Percentiles rank a stretch among this genome's conserved stretches.
Conservation (phyloP, 2,888 invertebrate genomes). For the Seira musarum region DNA sequence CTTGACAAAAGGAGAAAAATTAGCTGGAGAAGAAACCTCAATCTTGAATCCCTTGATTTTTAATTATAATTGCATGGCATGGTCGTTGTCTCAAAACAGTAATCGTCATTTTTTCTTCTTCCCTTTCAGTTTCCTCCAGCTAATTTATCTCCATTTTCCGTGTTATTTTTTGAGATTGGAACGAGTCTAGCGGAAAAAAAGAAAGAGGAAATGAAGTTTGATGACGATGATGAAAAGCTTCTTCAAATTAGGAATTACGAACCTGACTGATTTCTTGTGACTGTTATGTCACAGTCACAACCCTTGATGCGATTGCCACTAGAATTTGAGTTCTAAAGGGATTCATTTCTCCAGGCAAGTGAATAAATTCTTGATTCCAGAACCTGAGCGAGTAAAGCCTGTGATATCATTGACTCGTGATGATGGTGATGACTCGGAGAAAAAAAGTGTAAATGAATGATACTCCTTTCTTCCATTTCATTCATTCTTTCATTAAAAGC, state of each 20-base stretch:
- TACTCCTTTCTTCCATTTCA: conserved; percentile 15
- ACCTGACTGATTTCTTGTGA: conserved; percentile 58
- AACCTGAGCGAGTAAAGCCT: conserved; percentile 25
- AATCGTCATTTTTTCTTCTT: conserved; percentile 13
- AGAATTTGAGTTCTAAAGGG: conserved; percentile 1
- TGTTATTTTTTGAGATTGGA: conserved; percentile 40
- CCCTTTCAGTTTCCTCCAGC: not conserved
- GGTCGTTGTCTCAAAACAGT: not conserved
- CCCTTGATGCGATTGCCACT: conserved; percentile 38
- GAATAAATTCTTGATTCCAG: too few species aligned
- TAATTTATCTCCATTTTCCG: conserved; percentile 30
- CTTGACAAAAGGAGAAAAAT: not conserved
- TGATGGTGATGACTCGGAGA: conserved; percentile 9
- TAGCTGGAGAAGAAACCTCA: too few species aligned
- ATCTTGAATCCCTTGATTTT: conserved; percentile 45
- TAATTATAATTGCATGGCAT: conserved; percentile 46
- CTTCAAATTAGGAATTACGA: conserved; percentile 62
- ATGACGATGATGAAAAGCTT: conserved; percentile 37
- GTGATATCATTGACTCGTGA: conserved; percentile 6
- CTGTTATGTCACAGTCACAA: conserved; percentile 20
- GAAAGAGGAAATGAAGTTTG: conserved; percentile 43
- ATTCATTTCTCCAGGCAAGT: too few species aligned
- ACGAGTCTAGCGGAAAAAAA: conserved; percentile 37
- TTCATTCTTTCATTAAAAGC: not conserved
- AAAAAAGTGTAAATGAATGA: conserved; percentile 48